These are phyloP conservation scores for Saguinus imperator DNA, from an alignment of 2,113 vertebrate genomes.

Conservation along the genomic window DNA sequence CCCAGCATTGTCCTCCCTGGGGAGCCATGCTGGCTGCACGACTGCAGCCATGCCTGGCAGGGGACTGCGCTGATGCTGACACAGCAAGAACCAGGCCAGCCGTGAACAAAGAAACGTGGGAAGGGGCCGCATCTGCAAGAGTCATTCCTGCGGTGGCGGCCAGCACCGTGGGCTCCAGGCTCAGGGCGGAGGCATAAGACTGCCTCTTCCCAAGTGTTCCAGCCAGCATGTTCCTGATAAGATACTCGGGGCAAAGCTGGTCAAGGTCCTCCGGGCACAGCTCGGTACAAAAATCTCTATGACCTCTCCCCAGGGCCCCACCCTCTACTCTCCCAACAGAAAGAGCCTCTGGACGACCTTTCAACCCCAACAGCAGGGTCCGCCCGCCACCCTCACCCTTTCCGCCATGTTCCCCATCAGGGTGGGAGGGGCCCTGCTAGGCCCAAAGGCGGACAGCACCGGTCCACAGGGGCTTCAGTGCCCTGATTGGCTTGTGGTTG, in stretches of 20 bases:
- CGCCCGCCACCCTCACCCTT: neutral
- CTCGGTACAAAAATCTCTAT: neutral
- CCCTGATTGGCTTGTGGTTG: neutral
- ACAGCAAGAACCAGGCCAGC: neutral
- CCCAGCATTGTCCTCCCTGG: neutral
- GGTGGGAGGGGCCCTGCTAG: neutral
- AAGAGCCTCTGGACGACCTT: neutral
- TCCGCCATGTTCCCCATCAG: fast-evolving
- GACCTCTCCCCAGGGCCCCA: too few species aligned
- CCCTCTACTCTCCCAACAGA: neutral
- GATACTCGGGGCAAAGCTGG: too few species aligned
- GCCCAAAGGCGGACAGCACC: neutral
- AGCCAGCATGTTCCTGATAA: neutral
- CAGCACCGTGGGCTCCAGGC: fast-evolving
- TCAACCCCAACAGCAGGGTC: neutral
- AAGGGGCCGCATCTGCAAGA: fast-evolving
- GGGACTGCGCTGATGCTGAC: neutral
- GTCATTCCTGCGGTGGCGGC: neutral
- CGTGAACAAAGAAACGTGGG: neutral
- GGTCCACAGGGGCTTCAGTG: fast-evolving
- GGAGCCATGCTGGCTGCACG: neutral
- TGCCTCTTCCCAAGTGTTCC: neutral
- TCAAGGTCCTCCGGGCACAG: neutral
- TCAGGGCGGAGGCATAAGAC: neutral
- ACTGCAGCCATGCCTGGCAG: neutral